These are phyloP conservation scores for Nyctibius grandis DNA, from an alignment of 2,797 vertebrate species.

Conservation along the genomic window DNA sequence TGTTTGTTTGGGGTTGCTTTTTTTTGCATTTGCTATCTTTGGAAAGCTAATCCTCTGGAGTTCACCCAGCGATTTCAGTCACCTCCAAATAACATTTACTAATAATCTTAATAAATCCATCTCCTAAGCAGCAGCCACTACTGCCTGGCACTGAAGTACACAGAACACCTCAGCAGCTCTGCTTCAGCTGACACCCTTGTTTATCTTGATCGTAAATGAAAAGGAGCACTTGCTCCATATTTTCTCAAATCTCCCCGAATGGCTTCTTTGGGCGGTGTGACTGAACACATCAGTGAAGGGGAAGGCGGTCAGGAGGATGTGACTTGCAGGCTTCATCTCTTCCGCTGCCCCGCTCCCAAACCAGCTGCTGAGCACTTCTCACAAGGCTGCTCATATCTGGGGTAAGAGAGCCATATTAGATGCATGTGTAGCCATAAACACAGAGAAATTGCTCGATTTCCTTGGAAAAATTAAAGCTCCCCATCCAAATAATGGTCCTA, in stretches of 20 bases:
- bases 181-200: background rate
- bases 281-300: background rate
- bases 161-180: conserved; percentile 23
- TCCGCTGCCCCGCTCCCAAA: background rate
- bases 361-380: background rate
- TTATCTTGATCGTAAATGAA: background rate
- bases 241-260: background rate
- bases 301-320: background rate
- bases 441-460: background rate
- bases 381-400: background rate
- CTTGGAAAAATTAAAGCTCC: background rate
- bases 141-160: conserved; percentile 20
- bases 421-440: background rate
- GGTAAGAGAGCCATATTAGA: background rate
- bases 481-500: background rate
- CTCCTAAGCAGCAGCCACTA: conserved; percentile 36
- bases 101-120: conserved; percentile 64
- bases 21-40: conserved; percentile 53
- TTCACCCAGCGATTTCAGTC: conserved; percentile 51
- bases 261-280: background rate
- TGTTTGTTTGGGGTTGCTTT: conserved; percentile 32
- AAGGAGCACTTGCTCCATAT: background rate
- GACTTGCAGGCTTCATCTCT: conserved; percentile 4
- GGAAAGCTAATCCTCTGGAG: conserved; percentile 60
- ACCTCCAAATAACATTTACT: conserved; percentile 58